phyloP scores from a whole-genome alignment of 2,797 vertebrate genomes.

The Arctocebus calabarensis region DNA sequence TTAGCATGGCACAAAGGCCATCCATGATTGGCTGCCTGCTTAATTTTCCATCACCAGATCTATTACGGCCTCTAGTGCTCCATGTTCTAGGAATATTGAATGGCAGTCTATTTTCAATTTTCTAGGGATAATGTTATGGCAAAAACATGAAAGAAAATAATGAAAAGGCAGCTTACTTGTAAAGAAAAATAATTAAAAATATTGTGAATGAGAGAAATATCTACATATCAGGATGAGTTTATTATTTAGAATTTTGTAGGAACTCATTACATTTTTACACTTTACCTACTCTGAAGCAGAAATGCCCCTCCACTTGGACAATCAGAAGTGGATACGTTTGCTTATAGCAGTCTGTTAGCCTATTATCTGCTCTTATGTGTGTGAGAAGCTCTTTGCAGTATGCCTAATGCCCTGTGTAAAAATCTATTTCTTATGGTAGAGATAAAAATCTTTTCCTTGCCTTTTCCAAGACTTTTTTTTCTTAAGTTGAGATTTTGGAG shows the following conservation, averaged over 20 bases:
- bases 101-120: neutral
- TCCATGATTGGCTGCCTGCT: neutral
- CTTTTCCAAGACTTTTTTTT: neutral
- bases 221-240: neutral
- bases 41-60: neutral
- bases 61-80: neutral
- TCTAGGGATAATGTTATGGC: neutral
- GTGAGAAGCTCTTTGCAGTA: neutral
- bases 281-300: neutral
- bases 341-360: neutral
- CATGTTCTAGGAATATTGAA: neutral
- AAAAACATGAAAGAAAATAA: neutral
- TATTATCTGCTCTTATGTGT: neutral
- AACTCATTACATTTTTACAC: conserved; percentile 23
- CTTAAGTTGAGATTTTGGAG: conserved; percentile 29
- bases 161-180: neutral
- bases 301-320: conserved; percentile 33
- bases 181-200: conserved; percentile 37
- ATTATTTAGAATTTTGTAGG: conserved; percentile 17
- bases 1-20: neutral
- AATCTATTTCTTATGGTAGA: neutral
- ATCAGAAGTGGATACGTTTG: neutral
- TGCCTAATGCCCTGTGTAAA: neutral
- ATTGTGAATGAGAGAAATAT: neutral
- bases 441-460: neutral